Evolutionary conservation across 2,888 invertebrate genomes (phyloP), one percentile per base, ranked within the genome.

Genomic region (Galeopsomyia nigrocyanea): DNA sequence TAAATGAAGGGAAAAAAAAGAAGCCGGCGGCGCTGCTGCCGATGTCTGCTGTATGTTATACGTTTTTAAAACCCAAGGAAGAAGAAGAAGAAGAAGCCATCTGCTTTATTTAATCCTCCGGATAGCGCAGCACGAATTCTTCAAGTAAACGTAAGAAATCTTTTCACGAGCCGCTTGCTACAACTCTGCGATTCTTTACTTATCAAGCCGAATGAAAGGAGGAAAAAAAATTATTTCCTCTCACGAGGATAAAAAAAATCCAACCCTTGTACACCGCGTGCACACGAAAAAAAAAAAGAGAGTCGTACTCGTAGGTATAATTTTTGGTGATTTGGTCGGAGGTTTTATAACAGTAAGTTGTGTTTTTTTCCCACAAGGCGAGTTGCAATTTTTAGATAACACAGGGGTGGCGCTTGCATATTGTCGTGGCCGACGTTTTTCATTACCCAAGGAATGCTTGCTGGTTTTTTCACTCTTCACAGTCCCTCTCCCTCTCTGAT

Each of bases 101-200:
- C 73, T 73, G 73, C 58, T 69, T 70, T 70, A 73, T 70, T 73
- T 73, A 73, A 73, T 62, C 58, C 21, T 16, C 7, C 53, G 53
- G 17, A 56, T 58, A 50, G 49, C 39, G 39, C 55, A 39, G 39
- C 51, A 51, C 51, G 53, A 65, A 65, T 70, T 70, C 63, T 63
- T 57, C 21, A 46, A 58, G 67, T 26, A 72, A 64, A 64, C 31
- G 64, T 68, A 55, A 73, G 56, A 51, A 68, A 65, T 68, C 65
- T 53, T 60, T 68, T 73, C 61, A 65, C 61, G 50, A 60, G 53
- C 46, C 31, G 19, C 22, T 46, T 39, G 17, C 21, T 39, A 39
- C 13, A 46, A 50, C 31, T 5, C 47, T 9, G 22, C 47, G 26
- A 62, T 50, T n/a, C 53, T 17, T 19, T 19, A 21, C 53, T 53